Conservation (phyloP, 1,140 invertebrate genomes). For the Drosophila dunni region DNA sequence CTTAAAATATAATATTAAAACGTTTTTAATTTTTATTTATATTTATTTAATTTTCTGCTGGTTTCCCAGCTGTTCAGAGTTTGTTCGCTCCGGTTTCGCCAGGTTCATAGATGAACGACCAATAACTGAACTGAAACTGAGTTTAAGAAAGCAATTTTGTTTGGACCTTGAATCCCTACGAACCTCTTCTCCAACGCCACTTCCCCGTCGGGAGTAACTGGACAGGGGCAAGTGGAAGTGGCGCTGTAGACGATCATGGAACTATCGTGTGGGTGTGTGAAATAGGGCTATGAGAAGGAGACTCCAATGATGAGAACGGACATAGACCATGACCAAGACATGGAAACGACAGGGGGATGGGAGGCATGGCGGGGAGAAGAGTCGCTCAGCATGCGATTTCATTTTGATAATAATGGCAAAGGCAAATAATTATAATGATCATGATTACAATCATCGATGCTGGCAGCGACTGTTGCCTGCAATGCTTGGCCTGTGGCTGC, state of each 20-base stretch:
- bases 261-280: slow-evolving; percentile 64
- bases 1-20: too few species aligned
- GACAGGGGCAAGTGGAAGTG: slow-evolving; percentile 29
- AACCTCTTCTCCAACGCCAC: neutral
- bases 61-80: slow-evolving; percentile 3
- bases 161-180: neutral
- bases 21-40: too few species aligned
- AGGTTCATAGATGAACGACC: slow-evolving; percentile 8
- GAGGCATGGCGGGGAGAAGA: too few species aligned
- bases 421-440: slow-evolving; percentile 82
- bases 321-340: slow-evolving; percentile 19
- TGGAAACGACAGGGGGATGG: too few species aligned
- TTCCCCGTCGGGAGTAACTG: neutral
- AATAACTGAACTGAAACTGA: neutral
- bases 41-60: too few species aligned
- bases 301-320: slow-evolving; percentile 24
- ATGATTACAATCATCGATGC: slow-evolving; percentile 74
- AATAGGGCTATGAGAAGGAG: slow-evolving; percentile 54
- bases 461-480: slow-evolving; percentile 24
- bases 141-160: slow-evolving; percentile 21
- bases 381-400: slow-evolving; percentile 66
- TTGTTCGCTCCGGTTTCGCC: slow-evolving; percentile 2
- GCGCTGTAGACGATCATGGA: slow-evolving; percentile 33
- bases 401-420: slow-evolving; percentile 82
- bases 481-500: slow-evolving; percentile 1